phyloP scores from a whole-genome alignment of 2,797 vertebrate species.

The Malacoraja senta region DNA sequence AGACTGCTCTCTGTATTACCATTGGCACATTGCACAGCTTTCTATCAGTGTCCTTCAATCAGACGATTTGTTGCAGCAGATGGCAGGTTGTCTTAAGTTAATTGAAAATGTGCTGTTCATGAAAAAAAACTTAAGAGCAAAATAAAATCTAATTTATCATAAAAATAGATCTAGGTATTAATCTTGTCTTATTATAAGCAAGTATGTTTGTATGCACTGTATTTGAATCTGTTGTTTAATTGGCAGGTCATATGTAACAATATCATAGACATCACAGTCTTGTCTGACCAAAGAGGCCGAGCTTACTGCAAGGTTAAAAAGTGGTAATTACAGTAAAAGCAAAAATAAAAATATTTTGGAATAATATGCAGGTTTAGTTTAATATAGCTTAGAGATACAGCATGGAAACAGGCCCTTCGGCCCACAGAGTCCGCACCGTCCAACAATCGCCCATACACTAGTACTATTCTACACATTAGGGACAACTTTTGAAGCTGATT shows the following conservation, averaged over 20 bases:
- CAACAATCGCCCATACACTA: no score
- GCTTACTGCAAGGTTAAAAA: not conserved
- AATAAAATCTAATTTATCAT: conserved; percentile 49
- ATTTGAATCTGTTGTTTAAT: not conserved
- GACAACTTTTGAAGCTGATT: no score
- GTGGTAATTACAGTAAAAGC: not conserved
- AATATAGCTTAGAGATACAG: no score
- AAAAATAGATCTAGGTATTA: conserved; percentile 44
- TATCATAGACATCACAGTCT: no score
- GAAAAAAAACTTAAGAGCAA: conserved; percentile 49
- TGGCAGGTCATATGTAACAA: not conserved
- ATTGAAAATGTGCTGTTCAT: conserved; percentile 59
- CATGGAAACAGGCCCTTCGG: no score
- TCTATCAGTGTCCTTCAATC: conserved; percentile 55
- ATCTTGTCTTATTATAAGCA: conserved; percentile 40
- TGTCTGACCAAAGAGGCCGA: not conserved
- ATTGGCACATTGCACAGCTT: conserved; percentile 48
- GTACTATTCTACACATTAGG: no score
- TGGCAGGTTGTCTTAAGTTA: conserved; percentile 63
- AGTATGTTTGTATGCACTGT: conserved; percentile 42
- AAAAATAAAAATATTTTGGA: not conserved
- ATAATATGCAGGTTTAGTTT: not conserved
- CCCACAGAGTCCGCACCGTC: no score
- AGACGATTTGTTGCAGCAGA: conserved; percentile 55
- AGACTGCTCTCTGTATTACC: conserved; percentile 50